These are phyloP conservation scores for Ericerus pela DNA, from an alignment of 1,140 invertebrate genomes.

Conservation along the genomic window DNA sequence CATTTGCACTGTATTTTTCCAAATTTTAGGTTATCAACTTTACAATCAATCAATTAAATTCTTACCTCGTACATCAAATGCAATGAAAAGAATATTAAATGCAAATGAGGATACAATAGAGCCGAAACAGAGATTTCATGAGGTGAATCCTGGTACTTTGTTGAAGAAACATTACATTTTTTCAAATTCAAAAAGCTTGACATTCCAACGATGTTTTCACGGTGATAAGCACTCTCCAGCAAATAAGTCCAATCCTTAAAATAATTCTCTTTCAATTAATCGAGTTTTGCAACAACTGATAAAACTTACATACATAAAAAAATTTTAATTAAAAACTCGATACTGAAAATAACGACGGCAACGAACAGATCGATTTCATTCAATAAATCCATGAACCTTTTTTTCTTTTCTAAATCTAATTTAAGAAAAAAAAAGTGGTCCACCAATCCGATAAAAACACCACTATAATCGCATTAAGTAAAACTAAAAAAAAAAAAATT, in stretches of 20 bases:
- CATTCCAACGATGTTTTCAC: conserved; percentile 20
- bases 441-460: too few relatives aligned
- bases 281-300: too few relatives aligned
- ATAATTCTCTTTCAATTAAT: too few relatives aligned
- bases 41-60: too few relatives aligned
- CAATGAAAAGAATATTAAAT: conserved; percentile 59
- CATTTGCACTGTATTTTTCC: not conserved
- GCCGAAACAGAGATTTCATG: conserved; percentile 39
- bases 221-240: conserved; percentile 41
- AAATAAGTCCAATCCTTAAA: conserved; percentile 60
- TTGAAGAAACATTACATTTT: not conserved
- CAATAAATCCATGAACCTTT: not conserved
- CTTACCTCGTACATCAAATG: conserved; percentile 72
- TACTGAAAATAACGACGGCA: not conserved
- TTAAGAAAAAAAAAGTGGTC: too few relatives aligned
- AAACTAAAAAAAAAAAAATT: too few relatives aligned
- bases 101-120: conserved; percentile 54
- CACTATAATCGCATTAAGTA: too few relatives aligned
- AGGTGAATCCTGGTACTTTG: not conserved
- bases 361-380: not conserved
- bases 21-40: not conserved
- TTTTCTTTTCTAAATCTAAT: too few relatives aligned
- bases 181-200: conserved; percentile 14
- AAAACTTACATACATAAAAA: too few relatives aligned
- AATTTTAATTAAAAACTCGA: not conserved